phyloP scores from a whole-genome alignment of 2,888 invertebrate species.

The Tenthredo mesomela region DNA sequence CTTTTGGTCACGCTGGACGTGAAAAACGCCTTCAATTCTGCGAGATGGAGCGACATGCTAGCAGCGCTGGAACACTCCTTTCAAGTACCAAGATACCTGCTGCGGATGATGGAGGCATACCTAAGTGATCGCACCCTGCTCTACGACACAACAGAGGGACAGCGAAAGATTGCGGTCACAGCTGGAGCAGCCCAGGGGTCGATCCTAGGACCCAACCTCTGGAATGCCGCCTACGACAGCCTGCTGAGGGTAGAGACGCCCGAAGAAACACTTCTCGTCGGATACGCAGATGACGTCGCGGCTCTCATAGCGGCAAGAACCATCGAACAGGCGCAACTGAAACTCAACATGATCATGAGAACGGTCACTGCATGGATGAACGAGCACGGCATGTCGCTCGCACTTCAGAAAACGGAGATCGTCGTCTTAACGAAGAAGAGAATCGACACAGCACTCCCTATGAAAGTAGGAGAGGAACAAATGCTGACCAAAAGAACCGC shows the following conservation, averaged over 20 bases:
- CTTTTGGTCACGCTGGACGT: conserved; percentile 17
- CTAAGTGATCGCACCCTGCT: conserved; percentile 56
- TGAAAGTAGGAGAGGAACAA: conserved; percentile 52
- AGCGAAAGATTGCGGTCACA: conserved; percentile 33
- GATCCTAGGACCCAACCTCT: conserved; percentile 56
- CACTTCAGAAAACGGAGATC: conserved; percentile 58
- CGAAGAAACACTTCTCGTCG: conserved; percentile 52
- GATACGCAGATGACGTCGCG: conserved; percentile 33
- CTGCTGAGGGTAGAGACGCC: conserved; percentile 44
- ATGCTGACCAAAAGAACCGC: conserved; percentile 58
- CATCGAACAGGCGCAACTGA: conserved; percentile 53
- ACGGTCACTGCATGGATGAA: conserved; percentile 50
- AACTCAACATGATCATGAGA: conserved; percentile 33
- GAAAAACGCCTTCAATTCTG: conserved; percentile 11
- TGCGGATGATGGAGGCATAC: conserved; percentile 57
- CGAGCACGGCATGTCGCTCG: conserved; percentile 55
- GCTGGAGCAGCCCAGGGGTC: conserved; percentile 58
- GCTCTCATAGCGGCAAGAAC: conserved; percentile 55
- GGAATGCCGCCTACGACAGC: conserved; percentile 54
- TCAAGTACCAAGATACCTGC: conserved; percentile 57
- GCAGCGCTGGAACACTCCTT: conserved; percentile 52
- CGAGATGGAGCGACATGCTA: conserved; percentile 54
- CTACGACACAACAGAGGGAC: conserved; percentile 58
- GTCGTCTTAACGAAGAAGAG: conserved; percentile 55
- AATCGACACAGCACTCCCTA: conserved; percentile 54